A percentile compares a stretch with the other conserved stretches of the same genome.
These are phyloP conservation scores for Poecilia gillii DNA, from an alignment of 2,797 vertebrate species.

Conservation along the genomic window DNA sequence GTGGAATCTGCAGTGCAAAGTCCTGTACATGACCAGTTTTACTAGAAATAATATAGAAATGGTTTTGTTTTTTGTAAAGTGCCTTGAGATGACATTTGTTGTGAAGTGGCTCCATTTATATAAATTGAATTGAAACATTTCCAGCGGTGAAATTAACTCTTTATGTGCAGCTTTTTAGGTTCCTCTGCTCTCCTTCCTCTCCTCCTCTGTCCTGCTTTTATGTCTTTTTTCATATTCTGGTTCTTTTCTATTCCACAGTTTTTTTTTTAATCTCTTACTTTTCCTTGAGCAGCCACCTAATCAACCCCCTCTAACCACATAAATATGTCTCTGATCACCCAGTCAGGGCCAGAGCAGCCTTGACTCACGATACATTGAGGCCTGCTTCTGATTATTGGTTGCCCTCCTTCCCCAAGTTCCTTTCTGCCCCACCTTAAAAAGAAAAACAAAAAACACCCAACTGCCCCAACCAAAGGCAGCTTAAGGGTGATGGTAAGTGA, in stretches of 20 bases:
- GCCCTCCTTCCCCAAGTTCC: conserved; percentile 28
- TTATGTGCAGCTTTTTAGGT: conserved; percentile 58
- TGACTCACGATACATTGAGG: conserved; percentile 36
- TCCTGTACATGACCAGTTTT: conserved; percentile 76
- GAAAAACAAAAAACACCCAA: conserved; percentile 13
- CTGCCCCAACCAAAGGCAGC: not conserved
- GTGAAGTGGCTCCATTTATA: too few species aligned
- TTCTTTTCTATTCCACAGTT: conserved; percentile 18
- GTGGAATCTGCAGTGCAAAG: conserved; percentile 71
- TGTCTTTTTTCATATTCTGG: conserved; percentile 9
- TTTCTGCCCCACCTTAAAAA: conserved; percentile 25
- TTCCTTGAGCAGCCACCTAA: conserved; percentile 45
- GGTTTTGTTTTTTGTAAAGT: not conserved
- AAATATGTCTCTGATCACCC: conserved; percentile 70
- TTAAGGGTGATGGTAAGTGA: conserved; percentile 22
- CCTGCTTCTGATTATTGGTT: conserved; percentile 62
- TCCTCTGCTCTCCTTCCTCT: conserved; percentile 21
- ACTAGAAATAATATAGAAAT: conserved; percentile 73
- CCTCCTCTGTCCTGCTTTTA: conserved; percentile 13
- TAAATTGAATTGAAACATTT: conserved; percentile 44
- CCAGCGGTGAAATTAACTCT: conserved; percentile 69
- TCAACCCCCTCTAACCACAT: conserved; percentile 57
- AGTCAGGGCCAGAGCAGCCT: conserved; percentile 50
- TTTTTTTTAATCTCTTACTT: conserved; percentile 31
- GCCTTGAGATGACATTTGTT: too few species aligned